Evolutionary conservation across 2,888 invertebrate species (phyloP).

Genomic region (Didymodactylos carnosus): DNA sequence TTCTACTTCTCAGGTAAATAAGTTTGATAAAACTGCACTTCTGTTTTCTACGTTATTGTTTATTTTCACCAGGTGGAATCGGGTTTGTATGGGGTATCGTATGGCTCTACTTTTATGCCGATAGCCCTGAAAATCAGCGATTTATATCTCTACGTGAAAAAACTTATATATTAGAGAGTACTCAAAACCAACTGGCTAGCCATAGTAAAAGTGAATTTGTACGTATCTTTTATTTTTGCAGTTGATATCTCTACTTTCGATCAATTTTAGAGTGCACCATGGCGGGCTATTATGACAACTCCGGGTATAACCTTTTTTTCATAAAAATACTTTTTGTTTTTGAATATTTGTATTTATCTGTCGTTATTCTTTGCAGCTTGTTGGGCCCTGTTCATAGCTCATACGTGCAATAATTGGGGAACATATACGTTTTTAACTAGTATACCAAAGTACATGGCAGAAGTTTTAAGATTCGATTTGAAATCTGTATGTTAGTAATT

Average conservation of each 20-base stretch:
- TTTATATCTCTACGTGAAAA: conserved; percentile 5
- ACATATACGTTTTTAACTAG: conserved; percentile 9
- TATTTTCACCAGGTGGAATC: not conserved
- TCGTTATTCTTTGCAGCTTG: not conserved
- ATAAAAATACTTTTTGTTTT: not conserved
- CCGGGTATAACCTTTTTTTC: conserved; percentile 1
- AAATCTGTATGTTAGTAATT: not conserved
- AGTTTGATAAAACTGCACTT: too few relatives aligned
- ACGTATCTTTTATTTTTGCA: too few relatives aligned
- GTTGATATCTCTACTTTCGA: too few relatives aligned
- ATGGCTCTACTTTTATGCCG: not conserved
- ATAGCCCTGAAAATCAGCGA: conserved; percentile 1
- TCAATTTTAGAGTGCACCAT: conserved; percentile 13
- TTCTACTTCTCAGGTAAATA: too few relatives aligned
- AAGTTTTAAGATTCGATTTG: conserved; percentile 14
- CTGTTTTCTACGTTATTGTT: too few relatives aligned
- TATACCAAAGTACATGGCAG: conserved; percentile 14
- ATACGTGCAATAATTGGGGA: conserved; percentile 7
- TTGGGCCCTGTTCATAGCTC: not conserved
- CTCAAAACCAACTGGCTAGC: not conserved
- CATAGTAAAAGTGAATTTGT: not conserved
- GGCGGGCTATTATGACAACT: conserved; percentile 8
- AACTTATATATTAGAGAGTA: conserved; percentile 8
- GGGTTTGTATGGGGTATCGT: conserved; percentile 5
- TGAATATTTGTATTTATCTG: too few relatives aligned